Evolutionary conservation across 2,797 vertebrate species (phyloP), one percentile per base, ranked within the genome.

Genomic region (Periparus ater): DNA sequence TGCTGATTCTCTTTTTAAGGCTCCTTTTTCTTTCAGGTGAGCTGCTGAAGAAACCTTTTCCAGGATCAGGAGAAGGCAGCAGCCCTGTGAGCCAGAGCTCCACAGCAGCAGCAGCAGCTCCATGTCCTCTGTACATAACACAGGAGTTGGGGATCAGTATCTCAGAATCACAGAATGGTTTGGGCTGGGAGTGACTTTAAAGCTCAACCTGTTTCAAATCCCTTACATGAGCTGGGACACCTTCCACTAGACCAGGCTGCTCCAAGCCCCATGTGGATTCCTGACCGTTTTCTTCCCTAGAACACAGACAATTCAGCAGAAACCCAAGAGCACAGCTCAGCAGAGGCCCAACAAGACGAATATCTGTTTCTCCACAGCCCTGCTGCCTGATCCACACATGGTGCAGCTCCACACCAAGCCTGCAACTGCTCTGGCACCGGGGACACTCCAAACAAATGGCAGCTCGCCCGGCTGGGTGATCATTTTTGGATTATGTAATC

Each of bases 371-470:
- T 38, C 63, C 60, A 30, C 12, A 73, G 45, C 6, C 67, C 81
- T 20, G 67, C 74, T 57, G 67, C 88, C 61, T 20, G 25, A 62
- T 58, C 42, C 79, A 48, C 85, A 73, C 82, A 70, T 10, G 72
- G 61, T 82, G 9, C 78, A 74, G 91, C 84, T 89, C 93, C 90
- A 71, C 61, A 76, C 84, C 45, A 50, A 83, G 88, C 86, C 75
- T 19, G 27, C 85, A 51, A 94, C 76, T 51, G 68, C 94, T 88
- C 60, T 88, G 94, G 91, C 94, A 95, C 84, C 36, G 25, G 92
- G 93, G 91, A 94, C 89, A 42, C 88, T 72, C 30, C 67, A 93
- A 90, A 63, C 91, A 81, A 79, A 91, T 85, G 94, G 95, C 95
- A 95, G 92, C 88, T 85, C 18, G 90, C 93, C 96, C 84, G 0